These are phyloP conservation scores for Crax fasciolata DNA, from an alignment of 2,797 vertebrate genomes.

Conservation along the genomic window DNA sequence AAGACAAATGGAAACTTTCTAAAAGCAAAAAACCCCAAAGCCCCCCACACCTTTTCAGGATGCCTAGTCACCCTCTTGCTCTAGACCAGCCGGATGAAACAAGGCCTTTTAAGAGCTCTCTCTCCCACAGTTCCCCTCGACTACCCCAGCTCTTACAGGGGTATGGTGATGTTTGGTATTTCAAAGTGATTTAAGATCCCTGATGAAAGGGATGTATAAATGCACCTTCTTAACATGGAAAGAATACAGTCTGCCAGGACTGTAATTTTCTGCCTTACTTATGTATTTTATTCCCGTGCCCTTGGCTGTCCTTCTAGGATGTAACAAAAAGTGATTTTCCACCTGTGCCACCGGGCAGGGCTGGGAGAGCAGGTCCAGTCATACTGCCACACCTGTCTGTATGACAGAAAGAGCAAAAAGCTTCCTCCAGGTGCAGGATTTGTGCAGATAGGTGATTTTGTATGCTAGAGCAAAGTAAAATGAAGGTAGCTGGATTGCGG, in stretches of 20 bases:
- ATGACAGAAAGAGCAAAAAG: background rate
- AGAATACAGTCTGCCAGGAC: background rate
- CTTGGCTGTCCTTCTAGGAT: background rate
- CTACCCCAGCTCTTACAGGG: background rate
- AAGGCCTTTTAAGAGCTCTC: background rate
- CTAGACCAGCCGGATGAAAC: background rate
- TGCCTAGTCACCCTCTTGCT: background rate
- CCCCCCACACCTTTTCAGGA: background rate
- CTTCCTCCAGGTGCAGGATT: background rate
- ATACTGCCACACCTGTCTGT: background rate
- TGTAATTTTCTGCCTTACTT: background rate
- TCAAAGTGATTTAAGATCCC: background rate
- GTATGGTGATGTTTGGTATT: background rate
- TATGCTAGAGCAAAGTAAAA: background rate
- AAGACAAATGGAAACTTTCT: slow-evolving; percentile 3
- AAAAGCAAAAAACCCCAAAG: slow-evolving; percentile 1
- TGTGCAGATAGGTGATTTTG: background rate
- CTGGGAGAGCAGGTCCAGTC: background rate
- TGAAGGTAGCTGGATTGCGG: background rate
- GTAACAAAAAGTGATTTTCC: background rate
- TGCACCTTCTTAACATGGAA: background rate
- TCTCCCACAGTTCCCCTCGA: background rate
- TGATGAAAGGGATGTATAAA: background rate
- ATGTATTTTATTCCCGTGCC: background rate
- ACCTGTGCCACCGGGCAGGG: background rate